These are phyloP conservation scores for Halictus ligatus DNA, from an alignment of 2,888 invertebrate genomes.

Conservation along the genomic window DNA sequence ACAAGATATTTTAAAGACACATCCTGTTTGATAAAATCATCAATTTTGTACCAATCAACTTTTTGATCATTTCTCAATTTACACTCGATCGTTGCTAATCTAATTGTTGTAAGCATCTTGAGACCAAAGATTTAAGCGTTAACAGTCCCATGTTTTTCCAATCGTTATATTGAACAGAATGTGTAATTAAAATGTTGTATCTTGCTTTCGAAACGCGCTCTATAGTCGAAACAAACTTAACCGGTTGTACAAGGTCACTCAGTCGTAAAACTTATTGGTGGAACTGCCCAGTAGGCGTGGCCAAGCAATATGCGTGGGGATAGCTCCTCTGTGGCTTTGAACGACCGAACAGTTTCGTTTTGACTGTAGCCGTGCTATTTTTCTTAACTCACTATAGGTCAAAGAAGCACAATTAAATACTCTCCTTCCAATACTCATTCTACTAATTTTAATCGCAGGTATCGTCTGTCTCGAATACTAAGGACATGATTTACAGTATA, in stretches of 20 bases:
- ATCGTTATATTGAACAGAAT: neutral
- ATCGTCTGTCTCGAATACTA: neutral
- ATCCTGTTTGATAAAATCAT: neutral
- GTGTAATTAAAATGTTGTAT: neutral
- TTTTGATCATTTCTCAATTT: neutral
- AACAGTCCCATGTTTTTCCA: neutral
- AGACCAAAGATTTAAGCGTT: neutral
- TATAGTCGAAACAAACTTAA: neutral
- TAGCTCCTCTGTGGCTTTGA: neutral
- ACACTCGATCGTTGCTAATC: neutral
- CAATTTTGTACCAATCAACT: neutral
- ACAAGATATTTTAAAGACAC: neutral
- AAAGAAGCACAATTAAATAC: neutral
- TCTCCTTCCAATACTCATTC: neutral
- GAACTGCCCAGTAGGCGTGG: neutral
- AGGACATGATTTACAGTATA: neutral
- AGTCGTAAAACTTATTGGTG: neutral
- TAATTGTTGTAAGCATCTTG: neutral
- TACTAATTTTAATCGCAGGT: neutral
- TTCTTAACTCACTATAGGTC: constrained; percentile 14
- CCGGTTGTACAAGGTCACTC: neutral
- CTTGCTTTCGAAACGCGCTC: neutral
- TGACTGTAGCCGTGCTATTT: constrained; percentile 27
- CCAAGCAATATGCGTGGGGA: neutral
- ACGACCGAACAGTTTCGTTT: neutral